A percentile compares a stretch with the other conserved stretches of the same genome.
phyloP scores from a whole-genome alignment of 2,113 vertebrate species.

The Cynocephalus volans region DNA sequence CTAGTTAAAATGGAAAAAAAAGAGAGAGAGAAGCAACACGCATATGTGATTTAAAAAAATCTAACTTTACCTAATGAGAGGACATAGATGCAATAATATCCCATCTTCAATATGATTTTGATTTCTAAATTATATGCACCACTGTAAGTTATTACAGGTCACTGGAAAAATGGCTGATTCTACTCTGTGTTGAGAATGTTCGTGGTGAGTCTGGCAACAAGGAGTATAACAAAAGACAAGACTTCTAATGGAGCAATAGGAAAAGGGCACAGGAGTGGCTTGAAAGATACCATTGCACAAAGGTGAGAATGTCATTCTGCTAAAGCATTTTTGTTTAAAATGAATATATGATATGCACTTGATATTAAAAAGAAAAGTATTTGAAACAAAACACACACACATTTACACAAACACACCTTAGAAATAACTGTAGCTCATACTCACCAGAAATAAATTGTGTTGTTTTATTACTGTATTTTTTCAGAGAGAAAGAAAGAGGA shows the following conservation, averaged over 20 bases:
- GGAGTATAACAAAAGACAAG: not conserved
- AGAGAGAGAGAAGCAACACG: too few species aligned
- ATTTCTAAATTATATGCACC: not conserved
- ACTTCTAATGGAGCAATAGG: not conserved
- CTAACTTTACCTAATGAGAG: not conserved
- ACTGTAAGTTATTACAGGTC: not conserved
- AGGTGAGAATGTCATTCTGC: not conserved
- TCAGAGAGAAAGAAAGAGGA: accelerated
- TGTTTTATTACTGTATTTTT: not conserved
- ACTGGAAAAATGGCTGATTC: not conserved
- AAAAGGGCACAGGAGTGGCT: not conserved
- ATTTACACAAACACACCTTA: not conserved
- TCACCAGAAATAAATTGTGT: not conserved
- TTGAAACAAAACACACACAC: not conserved
- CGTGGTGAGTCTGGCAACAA: not conserved
- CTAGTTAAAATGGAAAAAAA: too few species aligned
- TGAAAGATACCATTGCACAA: not conserved
- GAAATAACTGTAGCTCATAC: not conserved
- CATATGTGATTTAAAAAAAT: not conserved
- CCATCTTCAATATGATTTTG: not conserved
- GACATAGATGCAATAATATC: not conserved
- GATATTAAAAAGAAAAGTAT: not conserved
- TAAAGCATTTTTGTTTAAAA: not conserved
- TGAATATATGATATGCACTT: not conserved
- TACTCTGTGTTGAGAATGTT: not conserved